A percentile compares a stretch with the other conserved stretches of the same genome.
Evolutionary conservation across 2,113 vertebrate genomes (phyloP).

Genomic region (Diadophis punctatus): DNA sequence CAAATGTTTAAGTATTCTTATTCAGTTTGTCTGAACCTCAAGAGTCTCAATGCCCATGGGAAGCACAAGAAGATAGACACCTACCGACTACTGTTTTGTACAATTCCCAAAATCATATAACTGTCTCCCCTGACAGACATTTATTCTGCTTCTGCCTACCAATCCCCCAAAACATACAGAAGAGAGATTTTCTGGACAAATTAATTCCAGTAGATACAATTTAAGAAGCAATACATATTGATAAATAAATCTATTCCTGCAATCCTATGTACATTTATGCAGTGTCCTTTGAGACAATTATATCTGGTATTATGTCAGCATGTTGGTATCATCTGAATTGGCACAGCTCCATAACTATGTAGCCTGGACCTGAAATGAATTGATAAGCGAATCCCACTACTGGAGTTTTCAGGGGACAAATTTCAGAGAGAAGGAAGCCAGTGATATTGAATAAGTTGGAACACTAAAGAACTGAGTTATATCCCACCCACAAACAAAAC

Average conservation of each 20-base stretch:
- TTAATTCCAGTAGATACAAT: neutral
- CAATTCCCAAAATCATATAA: neutral
- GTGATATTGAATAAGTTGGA: neutral
- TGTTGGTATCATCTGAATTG: neutral
- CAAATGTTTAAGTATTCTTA: neutral
- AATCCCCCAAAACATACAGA: neutral
- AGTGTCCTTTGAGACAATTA: neutral
- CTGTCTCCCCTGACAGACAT: neutral
- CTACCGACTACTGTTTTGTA: neutral
- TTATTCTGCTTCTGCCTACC: neutral
- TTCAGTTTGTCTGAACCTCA: neutral
- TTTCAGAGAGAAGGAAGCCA: neutral
- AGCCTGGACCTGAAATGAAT: neutral
- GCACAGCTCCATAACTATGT: neutral
- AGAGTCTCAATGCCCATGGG: neutral
- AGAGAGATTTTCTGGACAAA: neutral
- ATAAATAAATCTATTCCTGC: neutral
- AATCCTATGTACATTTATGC: neutral
- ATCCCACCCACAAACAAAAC: neutral
- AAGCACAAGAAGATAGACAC: neutral
- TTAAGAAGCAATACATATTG: neutral
- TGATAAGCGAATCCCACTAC: neutral
- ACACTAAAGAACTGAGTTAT: neutral
- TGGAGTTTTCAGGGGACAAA: neutral
- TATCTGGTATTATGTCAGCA: neutral